Base-by-base conservation (phyloP, 92 coral and sea anemone species). In the Parazoanthus swiftii region DNA sequence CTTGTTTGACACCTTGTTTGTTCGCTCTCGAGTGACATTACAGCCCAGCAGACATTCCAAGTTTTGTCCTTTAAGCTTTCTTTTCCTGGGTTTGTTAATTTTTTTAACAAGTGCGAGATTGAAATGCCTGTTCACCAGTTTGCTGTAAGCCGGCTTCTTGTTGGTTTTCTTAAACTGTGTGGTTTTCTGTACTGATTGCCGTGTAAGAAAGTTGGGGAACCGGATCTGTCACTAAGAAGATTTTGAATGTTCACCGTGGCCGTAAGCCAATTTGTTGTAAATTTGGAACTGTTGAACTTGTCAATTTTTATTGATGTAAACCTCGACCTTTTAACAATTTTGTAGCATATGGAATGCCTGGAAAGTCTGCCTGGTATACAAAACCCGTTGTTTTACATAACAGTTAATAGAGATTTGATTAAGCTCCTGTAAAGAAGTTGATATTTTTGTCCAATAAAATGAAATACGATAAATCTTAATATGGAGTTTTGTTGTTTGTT, bases 381-480 rank as follows among this genome's bases (percentile, higher is more conserved):
- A 16, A 48, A 48, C 51, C 44, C 59, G 37, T 43, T 21, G 67
- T 84, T 84, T 44, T 73, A 84, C 66, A 9, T 83, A 46, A 50
- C 23, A 83, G 43, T 43, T 51, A 13, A 83, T 13, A 33, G 13
- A 16, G 51, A 75, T 38, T 75, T 75, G 79, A 16, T 14, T 70
- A 15, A 73, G 66, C 63, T 83, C 59, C 26, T 83, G 86, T 83
- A 83, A 68, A 67, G 77, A 83, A 83, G 77, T 70, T 71, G 43
- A 44, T 84, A 84, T 84, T 84, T 84, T 84, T 84, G 43, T 73
- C 79, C 77, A 84, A 84, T 84, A 84, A 84, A 84, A 70, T n/a
- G 39, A 46, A 83, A 70, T 84, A 71, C 43, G 26, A 44, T 70
- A 84, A 71, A 37, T 29, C n/a, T 11, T 48, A 11, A 25, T 25